These are phyloP conservation scores for Delphinapterus leucas DNA, from an alignment of 2,113 vertebrate genomes.

Conservation along the genomic window DNA sequence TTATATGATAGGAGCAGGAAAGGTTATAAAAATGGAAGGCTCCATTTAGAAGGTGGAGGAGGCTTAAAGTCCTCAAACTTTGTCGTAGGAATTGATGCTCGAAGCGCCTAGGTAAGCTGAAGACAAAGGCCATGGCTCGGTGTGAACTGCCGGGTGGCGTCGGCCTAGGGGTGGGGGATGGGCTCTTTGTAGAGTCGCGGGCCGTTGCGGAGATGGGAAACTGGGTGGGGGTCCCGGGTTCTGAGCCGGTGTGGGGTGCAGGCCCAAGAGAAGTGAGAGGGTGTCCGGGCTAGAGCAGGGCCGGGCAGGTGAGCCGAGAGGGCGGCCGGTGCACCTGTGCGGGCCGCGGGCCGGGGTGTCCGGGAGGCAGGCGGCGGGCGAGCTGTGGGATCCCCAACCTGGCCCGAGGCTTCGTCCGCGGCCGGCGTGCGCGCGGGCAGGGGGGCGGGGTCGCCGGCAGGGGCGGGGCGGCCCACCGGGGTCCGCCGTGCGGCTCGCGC, in stretches of 20 bases:
- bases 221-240: neutral
- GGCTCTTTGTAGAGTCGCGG: constrained; percentile 42
- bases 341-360: constrained; percentile 46
- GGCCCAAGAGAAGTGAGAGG: neutral
- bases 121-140: constrained; percentile 70
- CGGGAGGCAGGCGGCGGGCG: too few species aligned
- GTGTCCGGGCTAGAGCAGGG: neutral
- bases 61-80: constrained; percentile 8
- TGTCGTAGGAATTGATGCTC: neutral
- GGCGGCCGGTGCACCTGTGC: constrained; percentile 73
- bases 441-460: neutral
- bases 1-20: neutral
- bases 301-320: neutral
- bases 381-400: neutral
- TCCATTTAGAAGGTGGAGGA: neutral
- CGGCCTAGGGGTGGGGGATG: constrained; percentile 46
- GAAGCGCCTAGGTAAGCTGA: constrained; percentile 25
- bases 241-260: neutral
- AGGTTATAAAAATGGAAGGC: constrained; percentile 17
- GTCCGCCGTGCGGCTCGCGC: too few species aligned
- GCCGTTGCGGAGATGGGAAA: neutral
- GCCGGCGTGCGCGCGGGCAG: neutral
- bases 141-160: constrained; percentile 21
- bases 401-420: neutral
- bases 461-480: neutral